phyloP scores from a whole-genome alignment of 2,113 vertebrate genomes.

The Alectura lathami region DNA sequence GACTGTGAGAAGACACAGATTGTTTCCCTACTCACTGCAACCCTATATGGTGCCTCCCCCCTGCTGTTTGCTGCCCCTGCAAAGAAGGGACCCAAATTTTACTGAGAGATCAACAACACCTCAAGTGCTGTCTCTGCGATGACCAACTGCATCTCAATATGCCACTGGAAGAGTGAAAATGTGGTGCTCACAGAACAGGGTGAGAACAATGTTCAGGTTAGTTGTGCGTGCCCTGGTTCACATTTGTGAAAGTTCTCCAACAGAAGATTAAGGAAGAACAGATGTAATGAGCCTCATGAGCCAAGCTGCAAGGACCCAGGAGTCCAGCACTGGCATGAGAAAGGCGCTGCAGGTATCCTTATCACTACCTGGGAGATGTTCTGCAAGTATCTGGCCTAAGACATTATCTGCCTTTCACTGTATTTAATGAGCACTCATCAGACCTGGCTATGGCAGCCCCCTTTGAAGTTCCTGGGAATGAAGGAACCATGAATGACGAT shows the following conservation, averaged over 20 bases:
- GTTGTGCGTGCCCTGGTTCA: not conserved
- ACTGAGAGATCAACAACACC: constrained; percentile 61
- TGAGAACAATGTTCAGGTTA: not conserved
- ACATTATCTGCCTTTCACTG: not conserved
- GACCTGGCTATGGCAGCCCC: not conserved
- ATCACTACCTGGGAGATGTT: not conserved
- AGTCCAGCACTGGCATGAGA: not conserved
- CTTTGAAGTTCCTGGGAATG: not conserved
- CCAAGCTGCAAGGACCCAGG: not conserved
- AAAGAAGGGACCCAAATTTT: constrained; percentile 56
- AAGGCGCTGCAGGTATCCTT: not conserved
- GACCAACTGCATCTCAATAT: constrained; percentile 59
- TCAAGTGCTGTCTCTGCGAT: constrained; percentile 32
- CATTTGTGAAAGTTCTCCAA: not conserved
- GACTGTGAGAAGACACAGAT: constrained; percentile 24
- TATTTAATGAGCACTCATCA: not conserved
- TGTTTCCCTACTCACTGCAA: constrained; percentile 11
- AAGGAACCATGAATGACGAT: not conserved
- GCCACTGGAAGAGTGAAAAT: not conserved
- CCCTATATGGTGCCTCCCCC: constrained; percentile 37
- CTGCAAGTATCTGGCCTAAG: not conserved
- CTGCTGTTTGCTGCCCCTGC: constrained; percentile 28
- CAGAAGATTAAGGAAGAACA: not conserved
- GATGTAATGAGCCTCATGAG: not conserved
- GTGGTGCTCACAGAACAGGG: not conserved